Base-by-base conservation (phyloP, 2,797 vertebrate species). In the Natrix natrix region DNA sequence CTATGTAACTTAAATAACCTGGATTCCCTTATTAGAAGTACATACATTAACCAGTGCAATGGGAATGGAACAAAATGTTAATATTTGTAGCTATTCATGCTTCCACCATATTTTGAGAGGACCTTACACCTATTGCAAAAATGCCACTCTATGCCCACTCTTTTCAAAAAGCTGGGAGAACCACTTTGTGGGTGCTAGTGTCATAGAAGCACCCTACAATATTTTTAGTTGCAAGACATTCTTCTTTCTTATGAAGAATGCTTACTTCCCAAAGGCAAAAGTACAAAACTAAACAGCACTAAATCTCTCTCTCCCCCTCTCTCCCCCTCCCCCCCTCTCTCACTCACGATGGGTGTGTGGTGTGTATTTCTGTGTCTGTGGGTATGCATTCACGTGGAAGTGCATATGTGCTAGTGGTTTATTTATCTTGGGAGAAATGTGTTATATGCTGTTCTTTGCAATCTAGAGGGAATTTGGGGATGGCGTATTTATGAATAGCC, bases 251-350 rank as follows among this genome's bases (percentile, higher is more conserved):
- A 13, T 37, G n/a, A 74, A 74, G 14, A 74, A 74, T 74, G 32
- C 69, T 37, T 74, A 74, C 16, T 74, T 37, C 26, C 63, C 63
- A 28, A 14, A n/a, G 63, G 28, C 28, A n/a, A 66, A n/a, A 10
- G 28, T n/a, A 66, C 11, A 66, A 12, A 14, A 13, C 63, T 55
- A 55, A 55, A 55, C 55, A 55, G 12, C 13, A 55, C 55, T 55
- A 55, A 55, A 55, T 12, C 2, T 20, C 17, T 59, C 57, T 20
- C 57, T 20, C 16, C 1, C 17, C 17, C 57, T 20, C 5, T 6
- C 0, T 17, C 5, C 1, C 17, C 1, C 17, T 56, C 0, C 5
- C 57, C 3, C 59, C 2, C 7, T 7, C 57, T 8, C 2, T 22
- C 57, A 6, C 59, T 60, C 16, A 22, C 20, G 22, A 6, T 60